Evolutionary conservation across 2,113 vertebrate species (phyloP).

Genomic region (Mormyrus lacerda): DNA sequence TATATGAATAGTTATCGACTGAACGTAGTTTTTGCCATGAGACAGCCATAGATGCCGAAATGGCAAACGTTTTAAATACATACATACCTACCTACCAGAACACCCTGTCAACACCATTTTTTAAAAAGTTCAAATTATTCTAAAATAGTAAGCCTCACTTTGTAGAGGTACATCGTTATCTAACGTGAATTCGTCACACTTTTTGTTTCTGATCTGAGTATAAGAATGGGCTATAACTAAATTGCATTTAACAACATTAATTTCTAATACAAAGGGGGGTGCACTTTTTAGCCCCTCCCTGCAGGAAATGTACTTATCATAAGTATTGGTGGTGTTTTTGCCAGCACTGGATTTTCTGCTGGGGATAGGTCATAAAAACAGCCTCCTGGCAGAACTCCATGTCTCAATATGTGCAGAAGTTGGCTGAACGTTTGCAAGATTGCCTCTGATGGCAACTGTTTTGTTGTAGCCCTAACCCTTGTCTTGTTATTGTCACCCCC

Average conservation of each 20-base stretch:
- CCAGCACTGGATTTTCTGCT: neutral
- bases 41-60: neutral
- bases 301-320: neutral
- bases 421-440: neutral
- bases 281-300: neutral
- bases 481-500: constrained; percentile 34
- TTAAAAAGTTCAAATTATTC: neutral
- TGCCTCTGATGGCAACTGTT: neutral
- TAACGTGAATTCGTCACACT: neutral
- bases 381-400: neutral
- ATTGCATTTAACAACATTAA: neutral
- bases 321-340: neutral
- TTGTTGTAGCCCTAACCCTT: neutral
- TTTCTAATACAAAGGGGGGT: no score
- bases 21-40: neutral
- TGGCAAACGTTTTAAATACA: neutral
- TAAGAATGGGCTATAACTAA: neutral
- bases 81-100: neutral
- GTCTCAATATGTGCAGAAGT: neutral
- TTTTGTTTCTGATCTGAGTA: neutral
- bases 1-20: neutral
- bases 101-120: neutral
- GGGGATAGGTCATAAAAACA: neutral
- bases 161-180: neutral
- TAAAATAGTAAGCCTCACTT: neutral